Conservation (phyloP, 2,113 vertebrate species). For the Entomyzon cyanotis region DNA sequence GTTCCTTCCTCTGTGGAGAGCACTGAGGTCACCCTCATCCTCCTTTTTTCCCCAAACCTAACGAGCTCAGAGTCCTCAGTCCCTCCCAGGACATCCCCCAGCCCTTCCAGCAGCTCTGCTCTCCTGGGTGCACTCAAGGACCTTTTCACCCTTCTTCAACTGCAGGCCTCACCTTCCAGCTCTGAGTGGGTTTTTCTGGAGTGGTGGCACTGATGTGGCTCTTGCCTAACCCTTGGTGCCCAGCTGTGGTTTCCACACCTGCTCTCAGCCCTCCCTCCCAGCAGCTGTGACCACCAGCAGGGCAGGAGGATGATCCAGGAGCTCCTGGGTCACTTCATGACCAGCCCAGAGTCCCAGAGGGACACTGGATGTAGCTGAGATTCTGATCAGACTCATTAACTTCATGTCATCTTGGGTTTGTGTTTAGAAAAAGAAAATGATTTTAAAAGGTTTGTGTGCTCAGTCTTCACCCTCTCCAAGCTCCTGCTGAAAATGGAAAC, state of each 20-base stretch:
- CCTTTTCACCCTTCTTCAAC: background rate
- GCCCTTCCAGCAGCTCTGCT: background rate
- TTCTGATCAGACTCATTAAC: background rate
- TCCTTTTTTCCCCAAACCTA: background rate
- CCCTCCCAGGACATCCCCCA: background rate
- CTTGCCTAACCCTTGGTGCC: background rate
- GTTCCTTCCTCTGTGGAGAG: background rate
- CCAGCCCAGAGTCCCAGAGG: background rate
- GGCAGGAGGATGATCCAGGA: background rate
- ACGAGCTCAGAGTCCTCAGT: background rate
- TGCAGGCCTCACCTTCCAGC: background rate
- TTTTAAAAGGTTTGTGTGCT: background rate
- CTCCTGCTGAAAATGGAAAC: background rate
- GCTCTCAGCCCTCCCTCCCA: background rate
- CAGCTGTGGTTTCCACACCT: background rate
- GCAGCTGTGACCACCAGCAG: background rate
- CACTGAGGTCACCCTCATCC: background rate
- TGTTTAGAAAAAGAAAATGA: background rate
- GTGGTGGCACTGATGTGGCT: background rate
- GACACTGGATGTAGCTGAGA: background rate
- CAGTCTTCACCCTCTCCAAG: background rate
- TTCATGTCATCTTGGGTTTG: background rate
- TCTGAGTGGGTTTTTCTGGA: background rate
- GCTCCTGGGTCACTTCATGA: background rate
- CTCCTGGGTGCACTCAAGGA: no score